Base-by-base conservation (phyloP, 2,113 vertebrate species). In the Apodemus speciosus region DNA sequence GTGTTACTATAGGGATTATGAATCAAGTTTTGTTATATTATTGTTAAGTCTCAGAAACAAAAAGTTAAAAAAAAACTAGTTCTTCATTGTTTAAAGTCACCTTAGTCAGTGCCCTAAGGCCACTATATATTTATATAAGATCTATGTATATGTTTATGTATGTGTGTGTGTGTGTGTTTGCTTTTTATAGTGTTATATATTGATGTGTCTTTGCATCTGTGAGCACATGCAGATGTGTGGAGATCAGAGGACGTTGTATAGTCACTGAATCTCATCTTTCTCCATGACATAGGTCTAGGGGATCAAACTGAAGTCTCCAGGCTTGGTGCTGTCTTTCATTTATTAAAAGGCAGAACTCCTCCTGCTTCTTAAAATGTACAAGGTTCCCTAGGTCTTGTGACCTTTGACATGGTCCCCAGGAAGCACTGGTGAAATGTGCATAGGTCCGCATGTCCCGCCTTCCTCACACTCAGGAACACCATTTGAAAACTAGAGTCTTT, bases 321-420 rank as follows among this genome's bases (percentile, higher is more conserved):
- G 27, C 13, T 40, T 81, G 56, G 49, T 53, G 46, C 51, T 81
- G 23, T 60, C 56, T 60, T 95, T 73, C 68, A 8, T 93, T 64
- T 93, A 92, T 90, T 84, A 5, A 60, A 80, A 73, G 18, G 9
- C 43, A 94, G 27, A 92, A 30, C 15, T 90, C 90, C 53, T 81
- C 68, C 32, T 93, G 62, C 51, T 85, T 85, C 66, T 62, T 68
- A 85, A 91, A 73, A 18, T 46, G 66, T 86, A 32, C 25, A 90
- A 66, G 58, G 81, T 87, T 18, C 38, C 73, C 1, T 76, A 46
- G 64, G 25, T 93, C 84, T 85, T 60, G 49, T 94, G 73, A 80
- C 73, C 73, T 96, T 91, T 85, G 53, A 92, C 92, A 81, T 83
- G 35, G 89, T 93, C 83, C 95, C 89, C 83, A 93, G 75, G 32